Base-by-base conservation (phyloP, 2,888 invertebrate species). In the Pristionchus mayeri region DNA sequence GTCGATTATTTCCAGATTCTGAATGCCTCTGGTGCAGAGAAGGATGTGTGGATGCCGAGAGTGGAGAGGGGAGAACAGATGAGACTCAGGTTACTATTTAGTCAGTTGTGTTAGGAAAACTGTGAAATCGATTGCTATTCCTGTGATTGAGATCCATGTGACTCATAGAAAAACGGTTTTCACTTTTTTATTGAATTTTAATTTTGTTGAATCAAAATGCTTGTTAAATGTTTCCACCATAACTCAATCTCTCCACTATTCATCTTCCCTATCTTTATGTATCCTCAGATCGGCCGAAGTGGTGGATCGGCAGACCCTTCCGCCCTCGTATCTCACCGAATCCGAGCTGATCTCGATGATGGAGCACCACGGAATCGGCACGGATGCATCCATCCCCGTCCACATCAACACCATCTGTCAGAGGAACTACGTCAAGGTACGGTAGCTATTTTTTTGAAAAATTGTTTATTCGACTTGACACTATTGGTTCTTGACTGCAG, bases 331-430 rank as follows among this genome's bases (percentile, higher is more conserved):
- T 93, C 95, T 99, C 84, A 98, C 98, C 0, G 99, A 99, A 94
- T 95, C 98, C 0, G 99, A 99, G 94, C 92, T 99, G 79, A 99
- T 99, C 91, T 96, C 97, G 0, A 94, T 98, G 52, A 99, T 99
- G 99, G 99, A 99, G 94, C 97, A 98, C 93, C 98, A 99, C 93
- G 98, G 98, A 0, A 99, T 99, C 87, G 99, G 92, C n/a, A 98
- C 98, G 0, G 99, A 99, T 93, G 99, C 99, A 48, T 98, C 98
- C 0, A 99, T 99, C 91, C 98, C 99, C 0, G 98, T 98, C 6
- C 99, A 99, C 93, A 99, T 99, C 90, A 98, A 98, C 94, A 99
- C 98, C 93, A 98, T 99, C 87, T 97, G 97, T 90, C 97, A 97
- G 93, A 94, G 99, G 86, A 98, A 98, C 94, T 99, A 99, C 94